phyloP scores from a whole-genome alignment of 2,113 vertebrate genomes.

The Saimiri boliviensis region DNA sequence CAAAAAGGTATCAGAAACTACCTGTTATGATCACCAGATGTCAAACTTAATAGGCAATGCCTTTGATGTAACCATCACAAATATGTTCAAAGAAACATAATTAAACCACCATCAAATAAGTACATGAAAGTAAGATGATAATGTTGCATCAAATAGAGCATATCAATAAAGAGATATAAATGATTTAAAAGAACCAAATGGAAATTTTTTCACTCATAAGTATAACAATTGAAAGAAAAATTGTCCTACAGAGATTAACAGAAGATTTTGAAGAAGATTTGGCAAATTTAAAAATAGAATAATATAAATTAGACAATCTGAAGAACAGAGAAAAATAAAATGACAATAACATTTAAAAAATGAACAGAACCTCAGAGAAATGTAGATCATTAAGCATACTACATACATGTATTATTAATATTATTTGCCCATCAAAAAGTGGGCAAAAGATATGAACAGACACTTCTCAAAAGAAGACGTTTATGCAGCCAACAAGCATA shows the following conservation, averaged over 20 bases:
- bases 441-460: no score
- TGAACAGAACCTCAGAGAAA: background rate
- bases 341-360: background rate
- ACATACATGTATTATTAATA: background rate
- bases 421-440: no score
- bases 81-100: background rate
- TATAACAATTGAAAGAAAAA: background rate
- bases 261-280: background rate
- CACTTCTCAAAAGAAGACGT: no score
- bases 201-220: background rate
- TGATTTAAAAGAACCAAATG: background rate
- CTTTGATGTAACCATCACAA: background rate
- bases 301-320: background rate
- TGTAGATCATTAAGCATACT: background rate
- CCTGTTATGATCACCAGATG: background rate
- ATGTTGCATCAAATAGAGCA: background rate
- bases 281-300: background rate
- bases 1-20: background rate
- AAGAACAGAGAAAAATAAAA: background rate
- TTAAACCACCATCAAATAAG: background rate
- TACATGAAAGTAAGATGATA: background rate
- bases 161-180: background rate
- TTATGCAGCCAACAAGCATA: no score
- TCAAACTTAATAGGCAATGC: background rate
- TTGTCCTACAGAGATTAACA: background rate